Conservation (phyloP, 2,797 vertebrate genomes). For the Podarcis lilfordi region DNA sequence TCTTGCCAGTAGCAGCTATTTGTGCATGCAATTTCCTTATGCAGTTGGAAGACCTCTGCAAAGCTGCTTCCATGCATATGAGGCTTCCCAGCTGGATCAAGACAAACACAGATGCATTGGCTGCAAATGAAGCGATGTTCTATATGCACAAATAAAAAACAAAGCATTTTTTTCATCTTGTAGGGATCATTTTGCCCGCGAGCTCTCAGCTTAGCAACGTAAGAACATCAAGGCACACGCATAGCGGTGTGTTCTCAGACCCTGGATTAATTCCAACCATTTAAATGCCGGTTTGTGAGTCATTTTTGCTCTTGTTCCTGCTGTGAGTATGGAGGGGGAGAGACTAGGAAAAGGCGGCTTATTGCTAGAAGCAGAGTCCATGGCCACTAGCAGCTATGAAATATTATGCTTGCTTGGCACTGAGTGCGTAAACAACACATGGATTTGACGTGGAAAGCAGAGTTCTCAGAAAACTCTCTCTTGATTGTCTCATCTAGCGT, state of each 20-base stretch:
- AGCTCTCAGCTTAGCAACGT: neutral
- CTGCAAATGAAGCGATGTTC: neutral
- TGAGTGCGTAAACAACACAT: constrained; percentile 21
- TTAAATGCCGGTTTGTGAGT: neutral
- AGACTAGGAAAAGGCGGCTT: neutral
- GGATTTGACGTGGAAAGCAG: neutral
- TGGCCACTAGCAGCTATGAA: neutral
- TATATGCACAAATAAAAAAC: neutral
- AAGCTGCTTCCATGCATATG: neutral
- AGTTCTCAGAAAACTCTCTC: constrained; percentile 1
- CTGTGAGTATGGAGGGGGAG: neutral
- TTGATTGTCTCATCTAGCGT: neutral
- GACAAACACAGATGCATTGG: neutral
- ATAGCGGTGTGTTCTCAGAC: no score
- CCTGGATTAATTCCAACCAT: neutral
- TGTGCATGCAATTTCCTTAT: neutral
- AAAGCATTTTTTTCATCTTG: neutral
- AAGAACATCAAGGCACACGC: neutral
- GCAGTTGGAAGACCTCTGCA: neutral
- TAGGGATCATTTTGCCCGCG: neutral
- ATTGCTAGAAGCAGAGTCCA: neutral
- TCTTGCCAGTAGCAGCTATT: neutral
- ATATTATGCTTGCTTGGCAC: neutral
- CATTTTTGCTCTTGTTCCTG: neutral
- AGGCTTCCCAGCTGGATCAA: neutral